Conservation (phyloP, 1,140 invertebrate species). For the Colletes gigas region DNA sequence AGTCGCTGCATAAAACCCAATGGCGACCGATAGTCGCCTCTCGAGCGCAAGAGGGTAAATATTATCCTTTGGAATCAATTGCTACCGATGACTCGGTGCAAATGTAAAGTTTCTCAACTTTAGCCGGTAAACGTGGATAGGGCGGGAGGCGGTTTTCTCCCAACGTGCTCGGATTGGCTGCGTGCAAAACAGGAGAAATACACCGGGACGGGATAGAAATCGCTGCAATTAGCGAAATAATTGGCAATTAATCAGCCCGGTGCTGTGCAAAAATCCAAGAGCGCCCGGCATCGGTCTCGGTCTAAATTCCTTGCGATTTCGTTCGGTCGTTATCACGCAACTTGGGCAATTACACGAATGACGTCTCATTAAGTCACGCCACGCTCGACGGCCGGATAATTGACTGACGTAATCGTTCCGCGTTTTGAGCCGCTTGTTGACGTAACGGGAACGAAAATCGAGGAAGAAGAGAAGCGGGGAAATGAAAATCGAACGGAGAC, state of each 20-base stretch:
- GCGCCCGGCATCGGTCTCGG: too few relatives aligned
- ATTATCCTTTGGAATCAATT: too few relatives aligned
- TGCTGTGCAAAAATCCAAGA: constrained; percentile 17
- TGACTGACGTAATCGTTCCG: constrained; percentile 26
- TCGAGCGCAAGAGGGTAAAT: too few relatives aligned
- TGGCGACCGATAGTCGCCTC: too few relatives aligned
- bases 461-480: background rate
- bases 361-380: constrained; percentile 38
- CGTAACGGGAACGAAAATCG: constrained; percentile 1
- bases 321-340: constrained; percentile 23
- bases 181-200: too few relatives aligned
- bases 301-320: constrained; percentile 31
- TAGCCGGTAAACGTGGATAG: too few relatives aligned
- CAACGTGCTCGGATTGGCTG: too few relatives aligned
- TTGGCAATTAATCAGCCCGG: constrained; percentile 40
- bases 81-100: too few relatives aligned
- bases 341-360: constrained; percentile 32
- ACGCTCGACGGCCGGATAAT: constrained; percentile 16
- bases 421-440: background rate
- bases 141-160: too few relatives aligned
- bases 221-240: constrained; percentile 40
- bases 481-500: background rate
- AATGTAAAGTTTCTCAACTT: too few relatives aligned
- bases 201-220: background rate
- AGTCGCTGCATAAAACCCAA: too few relatives aligned